Base-by-base conservation (phyloP, 2,797 vertebrate species). In the Philypnodon macrostomus region DNA sequence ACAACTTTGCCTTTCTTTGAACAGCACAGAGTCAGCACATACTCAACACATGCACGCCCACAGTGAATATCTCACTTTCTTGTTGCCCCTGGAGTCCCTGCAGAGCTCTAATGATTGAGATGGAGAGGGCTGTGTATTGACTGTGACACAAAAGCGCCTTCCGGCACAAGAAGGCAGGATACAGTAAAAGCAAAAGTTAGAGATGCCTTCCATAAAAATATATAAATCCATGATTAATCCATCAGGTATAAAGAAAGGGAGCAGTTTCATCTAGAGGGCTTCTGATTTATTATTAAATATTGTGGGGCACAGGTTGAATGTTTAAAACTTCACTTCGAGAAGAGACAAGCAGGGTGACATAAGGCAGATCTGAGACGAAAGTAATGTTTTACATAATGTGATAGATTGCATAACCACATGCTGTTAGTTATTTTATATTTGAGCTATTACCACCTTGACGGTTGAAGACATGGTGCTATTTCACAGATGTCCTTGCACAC, bases 91-190 rank as follows among this genome's bases (percentile, higher is more conserved):
- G 8, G 7, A 39, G 53, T 81, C 82, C 71, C 74, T 1, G 45
- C 42, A 63, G 80, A 80, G 61, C 52, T 61, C 56, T 38, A 68
- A 75, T 80, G 78, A 83, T 79, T 61, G 74, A 81, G 74, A 82
- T 58, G 70, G 78, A 84, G 69, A 70, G 61, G 36, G 29, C 40
- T 56, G 60, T 34, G 74, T 65, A 77, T 75, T 72, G 81, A 81
- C 68, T 77, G 67, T 70, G 77, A 78, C 78, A 79, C 69, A 80
- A 70, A 75, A 67, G 61, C 53, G 62, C n/a, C 44, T 75, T 71
- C 73, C 67, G 65, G 53, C 69, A 48, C 40, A 31, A 58, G 63
- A 66, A 65, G 48, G 41, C 4, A 47, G 53, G 21, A 56, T 60
- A 44, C 42, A 52, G 26, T 38, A 27, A 47, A 54, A 61, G 54